Conservation (phyloP, 2,888 invertebrate genomes). For the Brachylomia viminalis region DNA sequence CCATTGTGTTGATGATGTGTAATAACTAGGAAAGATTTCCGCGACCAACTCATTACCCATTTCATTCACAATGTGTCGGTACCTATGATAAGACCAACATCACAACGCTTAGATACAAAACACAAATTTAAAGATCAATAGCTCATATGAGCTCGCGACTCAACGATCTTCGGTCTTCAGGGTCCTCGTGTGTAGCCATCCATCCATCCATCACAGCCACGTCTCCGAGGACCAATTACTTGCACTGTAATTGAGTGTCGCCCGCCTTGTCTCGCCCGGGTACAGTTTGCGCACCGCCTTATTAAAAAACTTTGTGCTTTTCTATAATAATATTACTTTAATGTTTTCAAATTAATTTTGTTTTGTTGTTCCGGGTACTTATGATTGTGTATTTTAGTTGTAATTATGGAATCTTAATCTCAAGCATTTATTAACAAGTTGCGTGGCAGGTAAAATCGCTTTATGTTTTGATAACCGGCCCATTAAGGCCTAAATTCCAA, state of each 20-base stretch:
- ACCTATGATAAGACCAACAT: background rate
- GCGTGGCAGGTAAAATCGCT: background rate
- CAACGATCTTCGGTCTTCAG: background rate
- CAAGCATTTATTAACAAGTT: too few relatives aligned
- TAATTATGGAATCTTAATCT: background rate
- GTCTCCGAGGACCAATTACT: conserved; percentile 62
- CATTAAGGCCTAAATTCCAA: background rate
- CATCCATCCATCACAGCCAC: conserved; percentile 60
- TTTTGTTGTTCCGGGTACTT: conserved; percentile 34
- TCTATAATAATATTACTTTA: conserved; percentile 38
- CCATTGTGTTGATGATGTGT: too few relatives aligned
- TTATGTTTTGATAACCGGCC: background rate
- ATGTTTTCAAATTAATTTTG: conserved; percentile 58
- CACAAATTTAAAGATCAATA: conserved; percentile 40
- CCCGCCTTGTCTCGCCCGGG: conserved; percentile 32
- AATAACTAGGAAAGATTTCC: background rate
- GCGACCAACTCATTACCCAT: conserved; percentile 6
- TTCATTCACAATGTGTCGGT: background rate
- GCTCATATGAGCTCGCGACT: conserved; percentile 1
- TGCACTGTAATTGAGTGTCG: conserved; percentile 62
- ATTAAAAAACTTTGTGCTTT: conserved; percentile 62
- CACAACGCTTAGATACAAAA: background rate
- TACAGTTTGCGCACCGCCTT: conserved; percentile 47
- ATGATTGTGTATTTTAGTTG: conserved; percentile 19
- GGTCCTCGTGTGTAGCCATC: conserved; percentile 39